phyloP scores from a whole-genome alignment of 2,888 invertebrate genomes.

The Diplazon laetatorius region DNA sequence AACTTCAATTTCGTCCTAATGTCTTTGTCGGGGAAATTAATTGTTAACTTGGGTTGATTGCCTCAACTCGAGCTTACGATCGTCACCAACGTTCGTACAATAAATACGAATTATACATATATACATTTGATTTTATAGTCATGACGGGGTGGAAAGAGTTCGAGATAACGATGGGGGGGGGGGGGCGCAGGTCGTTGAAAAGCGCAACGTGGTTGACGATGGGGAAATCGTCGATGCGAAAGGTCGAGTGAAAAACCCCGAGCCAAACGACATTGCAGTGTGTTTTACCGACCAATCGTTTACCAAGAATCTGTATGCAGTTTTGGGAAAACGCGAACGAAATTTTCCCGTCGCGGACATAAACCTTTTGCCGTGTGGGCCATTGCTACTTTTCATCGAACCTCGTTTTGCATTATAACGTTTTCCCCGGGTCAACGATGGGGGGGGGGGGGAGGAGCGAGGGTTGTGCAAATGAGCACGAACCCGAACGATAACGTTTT shows the following conservation, averaged over 20 bases:
- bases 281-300: conserved; percentile 27
- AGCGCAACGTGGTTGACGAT: conserved; percentile 40
- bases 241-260: conserved; percentile 23
- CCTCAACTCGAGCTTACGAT: too few relatives aligned
- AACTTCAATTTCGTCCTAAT: too few relatives aligned
- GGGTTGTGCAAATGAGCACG: conserved; percentile 42
- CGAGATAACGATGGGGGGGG: conserved; percentile 17
- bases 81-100: conserved; percentile 9
- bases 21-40: too few relatives aligned
- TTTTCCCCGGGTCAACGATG: conserved; percentile 22
- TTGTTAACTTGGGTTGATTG: too few relatives aligned
- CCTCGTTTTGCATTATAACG: conserved; percentile 47
- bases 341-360: conserved; percentile 32
- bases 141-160: conserved; percentile 5
- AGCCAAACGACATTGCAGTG: conserved; percentile 32
- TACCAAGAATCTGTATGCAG: neutral
- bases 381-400: conserved; percentile 38
- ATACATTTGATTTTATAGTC: conserved; percentile 33
- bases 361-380: conserved; percentile 30
- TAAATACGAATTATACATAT: conserved; percentile 30
- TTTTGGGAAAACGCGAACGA: conserved; percentile 15
- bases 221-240: conserved; percentile 32
- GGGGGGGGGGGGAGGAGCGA: too few relatives aligned
- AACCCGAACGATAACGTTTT: conserved; percentile 27
- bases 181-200: conserved; percentile 36